A percentile compares a stretch with the other conserved stretches of the same genome.
Conservation (phyloP, 30 jellyfish, hydroid and myxozoan species). For the Turritopsis dohrnii region DNA sequence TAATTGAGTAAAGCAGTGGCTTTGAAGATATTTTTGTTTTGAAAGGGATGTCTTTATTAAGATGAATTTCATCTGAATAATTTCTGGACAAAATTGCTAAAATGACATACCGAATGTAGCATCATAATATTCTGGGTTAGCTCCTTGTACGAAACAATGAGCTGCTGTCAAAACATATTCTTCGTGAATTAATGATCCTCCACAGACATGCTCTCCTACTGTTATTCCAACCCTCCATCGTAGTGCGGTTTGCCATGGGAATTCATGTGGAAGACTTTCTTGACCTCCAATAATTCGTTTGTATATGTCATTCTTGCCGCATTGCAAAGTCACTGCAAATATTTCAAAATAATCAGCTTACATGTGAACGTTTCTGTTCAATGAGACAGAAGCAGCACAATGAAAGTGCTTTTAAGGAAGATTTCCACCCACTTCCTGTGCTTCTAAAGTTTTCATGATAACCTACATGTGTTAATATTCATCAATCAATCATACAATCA, state of each 20-base stretch:
- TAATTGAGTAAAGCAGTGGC: too few species aligned
- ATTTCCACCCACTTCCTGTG: too few species aligned
- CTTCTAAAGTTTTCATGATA: too few species aligned
- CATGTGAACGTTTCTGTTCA: too few species aligned
- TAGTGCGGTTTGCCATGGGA: conserved; percentile 91
- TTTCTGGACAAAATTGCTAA: not conserved
- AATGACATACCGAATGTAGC: conserved; percentile 47
- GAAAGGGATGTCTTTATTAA: too few species aligned
- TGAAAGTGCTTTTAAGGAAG: too few species aligned
- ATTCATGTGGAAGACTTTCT: conserved; percentile 56
- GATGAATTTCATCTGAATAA: not conserved
- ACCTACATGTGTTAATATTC: too few species aligned
- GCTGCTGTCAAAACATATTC: conserved; percentile 81
- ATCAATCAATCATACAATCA: too few species aligned
- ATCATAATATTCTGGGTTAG: conserved; percentile 43
- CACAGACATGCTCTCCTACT: conserved; percentile 71
- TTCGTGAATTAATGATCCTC: conserved; percentile 69
- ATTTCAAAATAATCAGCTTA: too few species aligned
- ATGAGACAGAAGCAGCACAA: too few species aligned
- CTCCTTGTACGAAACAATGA: conserved; percentile 81
- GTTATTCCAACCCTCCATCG: conserved; percentile 70
- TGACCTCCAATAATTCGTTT: conserved; percentile 84
- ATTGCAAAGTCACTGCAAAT: not conserved
- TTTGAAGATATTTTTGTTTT: too few species aligned
- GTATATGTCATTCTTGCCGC: conserved; percentile 2